Conservation (phyloP, 2,797 vertebrate species). For the Pipistrellus pygmaeus region DNA sequence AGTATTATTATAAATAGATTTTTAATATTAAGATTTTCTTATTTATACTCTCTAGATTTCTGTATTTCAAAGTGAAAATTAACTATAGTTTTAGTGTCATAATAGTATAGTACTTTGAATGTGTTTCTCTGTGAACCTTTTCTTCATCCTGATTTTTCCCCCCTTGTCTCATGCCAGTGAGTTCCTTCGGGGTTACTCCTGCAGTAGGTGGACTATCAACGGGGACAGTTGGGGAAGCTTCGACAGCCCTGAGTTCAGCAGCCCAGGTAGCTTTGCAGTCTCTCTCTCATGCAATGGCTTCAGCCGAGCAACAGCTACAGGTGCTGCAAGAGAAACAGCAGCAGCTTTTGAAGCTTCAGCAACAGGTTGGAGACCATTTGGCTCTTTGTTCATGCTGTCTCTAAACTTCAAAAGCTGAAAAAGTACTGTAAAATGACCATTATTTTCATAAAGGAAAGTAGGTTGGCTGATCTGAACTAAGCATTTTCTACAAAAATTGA, state of each 20-base stretch:
- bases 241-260: conserved; percentile 98
- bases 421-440: conserved; percentile 80
- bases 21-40: background rate
- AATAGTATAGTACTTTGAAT: background rate
- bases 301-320: conserved; percentile 99
- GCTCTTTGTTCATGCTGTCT: conserved; percentile 89
- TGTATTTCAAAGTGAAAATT: background rate
- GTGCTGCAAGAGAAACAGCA: conserved; percentile 99
- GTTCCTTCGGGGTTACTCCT: conserved; percentile 98
- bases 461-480: conserved; percentile 75
- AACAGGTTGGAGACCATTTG: conserved; percentile 95
- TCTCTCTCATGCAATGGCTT: conserved; percentile 99
- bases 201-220: conserved; percentile 96
- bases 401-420: conserved; percentile 89
- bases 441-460: conserved; percentile 65
- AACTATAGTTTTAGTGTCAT: background rate
- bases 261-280: conserved; percentile 99
- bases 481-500: conserved; percentile 77
- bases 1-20: background rate
- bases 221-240: conserved; percentile 96
- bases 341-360: conserved; percentile 99
- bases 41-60: background rate
- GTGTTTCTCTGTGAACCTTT: conserved; percentile 32
- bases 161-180: conserved; percentile 92
- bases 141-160: conserved; percentile 84